phyloP scores from a whole-genome alignment of 2,888 invertebrate species.

The Alentia gelatinosa region DNA sequence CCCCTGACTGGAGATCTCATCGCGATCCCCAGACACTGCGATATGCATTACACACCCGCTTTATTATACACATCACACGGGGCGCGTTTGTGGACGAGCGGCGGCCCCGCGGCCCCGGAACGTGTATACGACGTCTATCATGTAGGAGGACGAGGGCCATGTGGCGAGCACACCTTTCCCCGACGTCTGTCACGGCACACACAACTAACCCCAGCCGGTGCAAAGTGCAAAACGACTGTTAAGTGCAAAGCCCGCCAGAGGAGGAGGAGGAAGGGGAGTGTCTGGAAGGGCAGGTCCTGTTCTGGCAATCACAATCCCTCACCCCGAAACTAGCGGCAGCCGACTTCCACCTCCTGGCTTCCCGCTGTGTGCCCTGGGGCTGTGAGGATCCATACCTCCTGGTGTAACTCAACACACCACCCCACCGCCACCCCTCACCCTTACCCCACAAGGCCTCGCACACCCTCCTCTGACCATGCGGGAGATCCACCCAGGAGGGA shows the following conservation, averaged over 20 bases:
- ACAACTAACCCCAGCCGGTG: background rate
- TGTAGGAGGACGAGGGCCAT: no score
- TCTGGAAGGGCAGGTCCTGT: background rate
- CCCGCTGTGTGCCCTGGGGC: no score
- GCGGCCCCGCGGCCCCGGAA: background rate
- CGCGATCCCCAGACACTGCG: background rate
- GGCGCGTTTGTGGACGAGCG: background rate
- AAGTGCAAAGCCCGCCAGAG: background rate
- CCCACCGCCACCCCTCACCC: background rate
- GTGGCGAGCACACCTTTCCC: background rate
- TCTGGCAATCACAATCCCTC: background rate
- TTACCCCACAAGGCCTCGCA: background rate
- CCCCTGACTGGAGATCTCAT: background rate
- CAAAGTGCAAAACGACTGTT: background rate
- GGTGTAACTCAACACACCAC: background rate
- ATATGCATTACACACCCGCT: constrained; percentile 23
- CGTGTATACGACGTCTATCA: no score
- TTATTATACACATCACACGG: background rate
- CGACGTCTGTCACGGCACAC: background rate
- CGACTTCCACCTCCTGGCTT: background rate
- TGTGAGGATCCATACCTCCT: background rate
- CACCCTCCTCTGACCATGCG: background rate
- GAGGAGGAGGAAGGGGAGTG: background rate
- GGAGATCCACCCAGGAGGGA: no score
- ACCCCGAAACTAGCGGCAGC: no score